A percentile compares a stretch with the other conserved stretches of the same genome.
These are phyloP conservation scores for Saccostrea cuccullata DNA, from an alignment of 1,140 invertebrate species.

Conservation along the genomic window DNA sequence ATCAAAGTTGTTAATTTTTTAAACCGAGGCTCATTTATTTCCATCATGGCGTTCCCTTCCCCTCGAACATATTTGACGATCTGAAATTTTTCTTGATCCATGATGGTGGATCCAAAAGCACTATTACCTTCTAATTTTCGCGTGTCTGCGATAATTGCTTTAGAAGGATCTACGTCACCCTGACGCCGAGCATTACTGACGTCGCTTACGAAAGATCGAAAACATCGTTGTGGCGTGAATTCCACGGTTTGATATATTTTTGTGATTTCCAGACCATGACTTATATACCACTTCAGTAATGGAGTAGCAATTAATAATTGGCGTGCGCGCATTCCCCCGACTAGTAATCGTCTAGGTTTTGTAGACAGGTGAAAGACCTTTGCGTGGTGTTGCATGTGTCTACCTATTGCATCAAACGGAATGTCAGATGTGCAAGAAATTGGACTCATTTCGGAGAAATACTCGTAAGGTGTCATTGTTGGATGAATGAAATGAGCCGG, in stretches of 20 bases:
- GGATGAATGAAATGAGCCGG: conserved; percentile 41
- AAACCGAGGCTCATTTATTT: conserved; percentile 36
- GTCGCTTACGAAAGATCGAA: conserved; percentile 47
- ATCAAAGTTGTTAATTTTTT: conserved; percentile 20
- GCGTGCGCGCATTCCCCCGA: conserved; percentile 50
- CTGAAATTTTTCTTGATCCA: conserved; percentile 42
- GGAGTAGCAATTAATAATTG: conserved; percentile 59
- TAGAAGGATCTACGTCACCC: conserved; percentile 46
- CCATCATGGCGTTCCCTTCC: not conserved
- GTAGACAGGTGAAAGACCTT: conserved; percentile 47
- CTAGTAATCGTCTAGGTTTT: conserved; percentile 48
- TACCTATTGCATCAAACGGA: conserved; percentile 52
- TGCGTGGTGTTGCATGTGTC: conserved; percentile 57
- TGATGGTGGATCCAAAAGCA: conserved; percentile 39
- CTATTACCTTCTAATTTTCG: conserved; percentile 58
- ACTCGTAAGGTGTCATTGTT: conserved; percentile 48
- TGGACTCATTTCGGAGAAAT: conserved; percentile 53
- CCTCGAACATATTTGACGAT: conserved; percentile 14
- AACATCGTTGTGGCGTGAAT: conserved; percentile 47
- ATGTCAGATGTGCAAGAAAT: conserved; percentile 55
- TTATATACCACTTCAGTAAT: conserved; percentile 58
- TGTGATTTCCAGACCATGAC: conserved; percentile 53
- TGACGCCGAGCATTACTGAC: conserved; percentile 56
- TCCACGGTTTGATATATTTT: conserved; percentile 57
- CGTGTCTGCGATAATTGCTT: conserved; percentile 60